Conservation (phyloP, 2,113 vertebrate genomes). For the Phrynocephalus versicolor region DNA sequence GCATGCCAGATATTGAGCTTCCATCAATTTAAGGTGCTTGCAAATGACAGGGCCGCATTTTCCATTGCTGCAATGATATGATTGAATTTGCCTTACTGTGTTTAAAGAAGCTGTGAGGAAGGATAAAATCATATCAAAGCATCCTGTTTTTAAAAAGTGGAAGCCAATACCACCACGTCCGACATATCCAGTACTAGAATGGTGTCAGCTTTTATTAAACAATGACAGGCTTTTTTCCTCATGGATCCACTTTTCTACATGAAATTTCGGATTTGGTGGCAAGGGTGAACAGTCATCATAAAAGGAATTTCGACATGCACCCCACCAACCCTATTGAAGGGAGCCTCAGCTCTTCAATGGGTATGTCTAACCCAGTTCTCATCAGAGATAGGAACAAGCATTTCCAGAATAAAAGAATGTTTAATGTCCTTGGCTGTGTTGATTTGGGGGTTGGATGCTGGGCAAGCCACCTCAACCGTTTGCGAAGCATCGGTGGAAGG, state of each 20-base stretch:
- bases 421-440: too few species aligned
- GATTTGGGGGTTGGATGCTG: too few species aligned
- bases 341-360: too few species aligned
- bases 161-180: not conserved
- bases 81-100: conserved; percentile 18
- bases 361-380: too few species aligned
- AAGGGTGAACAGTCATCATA: not conserved
- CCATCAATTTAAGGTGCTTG: conserved; percentile 34
- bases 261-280: not conserved
- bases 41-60: not conserved
- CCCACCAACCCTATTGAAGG: too few species aligned
- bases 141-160: conserved; percentile 1
- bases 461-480: too few species aligned
- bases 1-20: conserved; percentile 10
- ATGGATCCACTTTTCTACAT: not conserved
- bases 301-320: too few species aligned
- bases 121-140: conserved; percentile 10
- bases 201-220: conserved; percentile 4
- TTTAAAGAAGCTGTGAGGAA: conserved; percentile 10
- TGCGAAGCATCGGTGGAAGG: too few species aligned
- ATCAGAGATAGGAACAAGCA: too few species aligned
- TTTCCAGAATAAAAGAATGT: too few species aligned
- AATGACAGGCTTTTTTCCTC: not conserved
- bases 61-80: conserved; percentile 14
- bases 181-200: not conserved